A percentile compares a stretch with the other conserved stretches of the same genome.
Conservation (phyloP, 1,140 invertebrate genomes). For the Tetramorium alpestre region DNA sequence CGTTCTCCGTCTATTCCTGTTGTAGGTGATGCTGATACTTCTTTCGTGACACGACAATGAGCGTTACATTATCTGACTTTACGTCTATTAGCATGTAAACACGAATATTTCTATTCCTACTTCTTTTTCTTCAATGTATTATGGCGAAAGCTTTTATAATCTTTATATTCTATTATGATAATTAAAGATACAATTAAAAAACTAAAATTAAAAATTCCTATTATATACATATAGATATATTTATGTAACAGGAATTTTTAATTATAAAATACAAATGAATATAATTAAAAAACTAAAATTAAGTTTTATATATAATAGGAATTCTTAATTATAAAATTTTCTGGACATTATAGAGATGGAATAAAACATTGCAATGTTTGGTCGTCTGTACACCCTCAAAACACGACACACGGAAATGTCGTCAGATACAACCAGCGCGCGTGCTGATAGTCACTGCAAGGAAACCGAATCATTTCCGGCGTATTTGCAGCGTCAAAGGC, state of each 20-base stretch:
- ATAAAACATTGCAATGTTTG: neutral
- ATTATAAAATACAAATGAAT: neutral
- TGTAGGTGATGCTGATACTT: neutral
- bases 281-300: neutral
- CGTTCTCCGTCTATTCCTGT: conserved; percentile 10
- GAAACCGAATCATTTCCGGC: conserved; percentile 68
- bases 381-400: neutral
- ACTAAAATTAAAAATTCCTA: neutral
- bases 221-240: no score
- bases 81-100: neutral
- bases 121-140: neutral
- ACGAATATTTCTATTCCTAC: neutral
- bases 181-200: neutral
- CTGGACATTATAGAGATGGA: neutral
- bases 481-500: conserved; percentile 55
- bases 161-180: neutral
- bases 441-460: conserved; percentile 39
- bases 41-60: neutral
- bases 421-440: neutral
- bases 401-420: neutral
- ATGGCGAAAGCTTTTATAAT: neutral
- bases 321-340: neutral
- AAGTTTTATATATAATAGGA: no score
- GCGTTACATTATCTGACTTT: neutral
- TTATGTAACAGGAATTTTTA: neutral